Evolutionary conservation across 2,797 vertebrate genomes (phyloP).

Genomic region (Argya squamiceps): DNA sequence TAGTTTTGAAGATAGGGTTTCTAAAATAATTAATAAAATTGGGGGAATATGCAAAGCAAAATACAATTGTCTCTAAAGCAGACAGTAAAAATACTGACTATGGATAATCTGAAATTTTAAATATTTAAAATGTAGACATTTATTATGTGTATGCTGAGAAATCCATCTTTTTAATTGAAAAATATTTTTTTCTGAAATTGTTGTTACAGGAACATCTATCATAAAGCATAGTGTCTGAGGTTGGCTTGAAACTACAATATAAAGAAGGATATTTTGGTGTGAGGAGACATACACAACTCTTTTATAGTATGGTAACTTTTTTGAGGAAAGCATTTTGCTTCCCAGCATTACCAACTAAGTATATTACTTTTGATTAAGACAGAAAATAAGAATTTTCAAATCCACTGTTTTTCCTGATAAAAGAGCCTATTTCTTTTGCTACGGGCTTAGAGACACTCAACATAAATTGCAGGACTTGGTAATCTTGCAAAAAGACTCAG

Average conservation of each 20-base stretch:
- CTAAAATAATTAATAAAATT: neutral
- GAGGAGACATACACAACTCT: neutral
- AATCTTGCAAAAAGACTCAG: neutral
- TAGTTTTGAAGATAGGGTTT: neutral
- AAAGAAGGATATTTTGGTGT: neutral
- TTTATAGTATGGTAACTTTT: neutral
- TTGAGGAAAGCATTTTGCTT: neutral
- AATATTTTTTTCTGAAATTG: neutral
- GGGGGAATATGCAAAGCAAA: neutral
- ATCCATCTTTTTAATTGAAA: neutral
- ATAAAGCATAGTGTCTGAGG: neutral
- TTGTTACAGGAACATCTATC: neutral
- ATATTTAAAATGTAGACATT: neutral
- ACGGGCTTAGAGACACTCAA: neutral
- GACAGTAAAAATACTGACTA: neutral
- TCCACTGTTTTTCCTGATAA: neutral
- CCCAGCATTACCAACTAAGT: neutral
- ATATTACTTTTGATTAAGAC: neutral
- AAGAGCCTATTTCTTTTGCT: neutral
- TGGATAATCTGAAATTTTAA: neutral
- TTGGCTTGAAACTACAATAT: neutral
- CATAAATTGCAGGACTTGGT: neutral
- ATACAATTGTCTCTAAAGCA: neutral
- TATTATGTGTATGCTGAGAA: neutral
- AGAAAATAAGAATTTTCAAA: neutral